Evolutionary conservation across 2,113 vertebrate species (phyloP), one percentile per base, ranked within the genome.

Genomic region (Notarius lentiginosus): DNA sequence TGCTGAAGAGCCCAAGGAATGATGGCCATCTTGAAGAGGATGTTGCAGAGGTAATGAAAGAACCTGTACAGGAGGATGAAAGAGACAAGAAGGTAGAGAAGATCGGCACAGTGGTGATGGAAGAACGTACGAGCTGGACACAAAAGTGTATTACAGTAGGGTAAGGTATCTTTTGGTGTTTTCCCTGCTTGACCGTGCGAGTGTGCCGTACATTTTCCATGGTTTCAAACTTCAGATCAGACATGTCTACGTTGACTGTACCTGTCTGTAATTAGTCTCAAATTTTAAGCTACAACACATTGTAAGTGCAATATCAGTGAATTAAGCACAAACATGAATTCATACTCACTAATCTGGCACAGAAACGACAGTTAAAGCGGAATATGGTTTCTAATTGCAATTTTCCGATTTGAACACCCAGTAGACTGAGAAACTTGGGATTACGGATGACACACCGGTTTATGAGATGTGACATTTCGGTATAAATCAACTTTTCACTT

Each of bases 91-190:
- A 76, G 20, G 24, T 24, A 34, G 20, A 84, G 41, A 66, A 56
- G 34, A 22, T 2, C 3, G 61, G n/a, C 10, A 55, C 49, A 55
- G 80, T 17, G 30, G 63, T n/a, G 8, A 73, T 72, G 75, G 53
- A 34, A 7, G 84, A 79, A 17, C 0, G 8, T 55, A 47, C 68
- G 11, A 77, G 53, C 24, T 7, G 66, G 1, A 80, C 75, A 7
- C 41, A 61, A 1, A 22, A 49, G 14, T 75, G 81, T 79, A 41
- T 60, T 73, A 90, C 84, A 56, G 63, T 87, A 56, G 87, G 87
- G 89, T 88, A 82, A 87, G 68, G 56, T 17, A 41, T 79, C 18
- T 41, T 55, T 68, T 76, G 5, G 8, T 51, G 49, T 70, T 68
- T 83, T 65, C 12, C 14, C 22, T 84, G 11, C 18, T 15, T 34